Conservation (phyloP, 23 tunicate species). For the Trididemnum clinides region DNA sequence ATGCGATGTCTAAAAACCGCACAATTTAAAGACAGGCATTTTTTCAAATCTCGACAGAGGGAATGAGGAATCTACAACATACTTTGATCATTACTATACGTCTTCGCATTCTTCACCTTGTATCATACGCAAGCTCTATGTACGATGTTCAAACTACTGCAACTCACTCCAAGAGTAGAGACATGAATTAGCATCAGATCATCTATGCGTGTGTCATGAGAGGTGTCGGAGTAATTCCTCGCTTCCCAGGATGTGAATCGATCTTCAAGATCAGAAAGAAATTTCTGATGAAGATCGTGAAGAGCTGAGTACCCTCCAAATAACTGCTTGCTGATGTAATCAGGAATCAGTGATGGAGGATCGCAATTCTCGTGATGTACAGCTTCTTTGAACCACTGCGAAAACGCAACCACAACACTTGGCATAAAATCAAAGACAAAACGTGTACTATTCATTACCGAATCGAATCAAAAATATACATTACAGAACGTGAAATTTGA, state of each 20-base stretch:
- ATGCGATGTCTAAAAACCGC: too few species aligned
- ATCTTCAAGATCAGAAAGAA: conserved; percentile 64
- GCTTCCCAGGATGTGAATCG: conserved; percentile 78
- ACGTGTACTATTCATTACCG: too few species aligned
- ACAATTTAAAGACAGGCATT: too few species aligned
- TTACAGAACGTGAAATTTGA: too few species aligned
- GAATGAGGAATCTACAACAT: too few species aligned
- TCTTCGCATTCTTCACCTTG: too few species aligned
- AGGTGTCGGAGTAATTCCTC: neutral
- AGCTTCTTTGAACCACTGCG: conserved; percentile 64
- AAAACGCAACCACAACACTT: neutral
- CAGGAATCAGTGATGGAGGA: conserved; percentile 60
- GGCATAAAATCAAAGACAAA: too few species aligned
- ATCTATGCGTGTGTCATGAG: conserved; percentile 45
- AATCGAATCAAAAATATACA: too few species aligned
- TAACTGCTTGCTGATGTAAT: conserved; percentile 54
- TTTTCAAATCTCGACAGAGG: too few species aligned
- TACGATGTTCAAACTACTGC: too few species aligned
- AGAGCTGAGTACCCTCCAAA: conserved; percentile 64
- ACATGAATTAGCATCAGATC: conserved; percentile 63
- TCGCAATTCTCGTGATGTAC: neutral
- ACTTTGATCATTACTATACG: too few species aligned
- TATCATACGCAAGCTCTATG: neutral
- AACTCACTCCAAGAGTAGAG: conserved; percentile 44
- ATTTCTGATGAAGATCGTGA: conserved; percentile 64